phyloP scores from a whole-genome alignment of 2,113 vertebrate species.

The Lucifuga dentata region DNA sequence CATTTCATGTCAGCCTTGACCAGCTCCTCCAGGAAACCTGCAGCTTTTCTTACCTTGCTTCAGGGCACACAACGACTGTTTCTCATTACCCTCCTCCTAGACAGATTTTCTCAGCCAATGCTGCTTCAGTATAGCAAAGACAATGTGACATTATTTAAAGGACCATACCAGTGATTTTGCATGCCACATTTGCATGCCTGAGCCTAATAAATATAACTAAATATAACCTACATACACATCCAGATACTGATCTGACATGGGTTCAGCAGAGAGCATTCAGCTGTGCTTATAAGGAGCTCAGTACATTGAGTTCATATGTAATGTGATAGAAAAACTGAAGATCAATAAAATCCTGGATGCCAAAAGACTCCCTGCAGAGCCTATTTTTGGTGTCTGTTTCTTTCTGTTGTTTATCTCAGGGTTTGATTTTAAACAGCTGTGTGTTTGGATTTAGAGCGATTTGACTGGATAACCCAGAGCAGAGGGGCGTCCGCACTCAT shows the following conservation, averaged over 20 bases:
- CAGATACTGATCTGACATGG: slow-evolving; percentile 6
- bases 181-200: too few relatives aligned
- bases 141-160: too few relatives aligned
- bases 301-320: background rate
- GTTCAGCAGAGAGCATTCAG: background rate
- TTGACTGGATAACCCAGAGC: slow-evolving; percentile 3
- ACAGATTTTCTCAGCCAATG: too few relatives aligned
- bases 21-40: too few relatives aligned
- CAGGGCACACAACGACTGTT: too few relatives aligned
- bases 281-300: slow-evolving; percentile 4
- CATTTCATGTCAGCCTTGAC: too few relatives aligned
- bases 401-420: slow-evolving; percentile 52
- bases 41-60: too few relatives aligned
- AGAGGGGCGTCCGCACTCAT: slow-evolving; percentile 2
- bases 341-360: slow-evolving; percentile 2
- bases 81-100: too few relatives aligned
- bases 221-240: background rate
- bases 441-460: slow-evolving; percentile 27
- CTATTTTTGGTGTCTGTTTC: background rate
- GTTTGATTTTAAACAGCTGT: slow-evolving; percentile 37
- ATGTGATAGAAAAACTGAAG: background rate
- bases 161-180: too few relatives aligned
- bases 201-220: too few relatives aligned
- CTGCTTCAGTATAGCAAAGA: too few relatives aligned
- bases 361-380: too few relatives aligned